Evolutionary conservation across 2,113 vertebrate species (phyloP), one percentile per base, ranked within the genome.

Genomic region (Brachionichthys hirsutus): DNA sequence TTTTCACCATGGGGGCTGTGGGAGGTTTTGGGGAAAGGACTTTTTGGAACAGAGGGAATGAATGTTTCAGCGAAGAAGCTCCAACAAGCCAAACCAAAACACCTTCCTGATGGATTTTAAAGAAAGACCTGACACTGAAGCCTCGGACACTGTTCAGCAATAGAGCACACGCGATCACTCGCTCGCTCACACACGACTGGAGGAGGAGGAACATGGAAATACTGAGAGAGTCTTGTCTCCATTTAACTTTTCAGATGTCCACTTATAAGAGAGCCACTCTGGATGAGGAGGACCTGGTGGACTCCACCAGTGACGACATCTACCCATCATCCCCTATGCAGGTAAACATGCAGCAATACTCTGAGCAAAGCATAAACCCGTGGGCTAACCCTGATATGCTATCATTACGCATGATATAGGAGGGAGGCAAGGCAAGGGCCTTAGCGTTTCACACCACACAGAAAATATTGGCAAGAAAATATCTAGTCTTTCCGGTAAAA

Each of bases 241-340:
- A 90, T 83, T 90, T 94, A 87, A 78, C 91, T 57, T 92, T 89
- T 78, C 94, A 99, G 96, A 97, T 97, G 95, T 97, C 96, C 9
- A 84, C 93, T 3, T 98, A 98, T 85, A 98, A 95, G 78, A 89
- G 95, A 56, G 95, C 95, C 0, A 98, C 96, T 0, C 74, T 97
- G 86, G 96, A 98, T 0, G 96, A 98, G 2, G 97, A 99, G 70
- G 94, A 97, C 22, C 89, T 98, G 75, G 86, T 97, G 80, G 94
- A 97, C 54, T 92, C 94, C 10, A 79, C 90, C 3, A 70, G 88
- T 0, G 95, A 97, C 2, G 94, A 96, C 13, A 78, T 90, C 35
- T 96, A 94, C 81, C 91, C 92, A 12, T 92, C 94, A 10, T 91
- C 93, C 0, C 91, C 91, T 34, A 77, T 95, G 73, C 94, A 95